Conservation (phyloP, 2,113 vertebrate genomes). For the Brienomyrus brachyistius region DNA sequence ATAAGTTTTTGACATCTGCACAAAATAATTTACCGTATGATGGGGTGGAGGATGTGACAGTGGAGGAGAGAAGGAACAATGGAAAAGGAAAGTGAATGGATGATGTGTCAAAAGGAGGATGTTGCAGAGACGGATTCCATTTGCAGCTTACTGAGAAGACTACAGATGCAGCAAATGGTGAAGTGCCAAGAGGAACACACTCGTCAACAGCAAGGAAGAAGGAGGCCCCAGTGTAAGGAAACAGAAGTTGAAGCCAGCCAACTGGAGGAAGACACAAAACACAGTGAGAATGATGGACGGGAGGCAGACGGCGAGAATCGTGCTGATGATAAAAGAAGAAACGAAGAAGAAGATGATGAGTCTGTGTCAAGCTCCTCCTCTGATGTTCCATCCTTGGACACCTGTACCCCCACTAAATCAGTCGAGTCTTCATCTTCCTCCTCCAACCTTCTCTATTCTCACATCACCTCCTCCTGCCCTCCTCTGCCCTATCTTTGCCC, state of each 20-base stretch:
- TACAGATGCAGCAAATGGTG: neutral
- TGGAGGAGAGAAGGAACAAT: neutral
- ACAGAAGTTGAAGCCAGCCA: neutral
- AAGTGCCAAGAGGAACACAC: neutral
- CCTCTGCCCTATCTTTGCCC: neutral
- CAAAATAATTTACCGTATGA: neutral
- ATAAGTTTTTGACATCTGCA: neutral
- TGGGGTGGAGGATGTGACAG: neutral
- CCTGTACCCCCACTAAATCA: neutral
- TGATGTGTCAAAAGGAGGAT: neutral
- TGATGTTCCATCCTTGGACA: neutral
- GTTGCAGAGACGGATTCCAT: neutral
- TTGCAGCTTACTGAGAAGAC: neutral
- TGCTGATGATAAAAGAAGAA: neutral
- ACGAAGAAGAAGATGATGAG: neutral
- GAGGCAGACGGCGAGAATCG: neutral
- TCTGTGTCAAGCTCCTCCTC: neutral
- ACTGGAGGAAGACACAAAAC: neutral
- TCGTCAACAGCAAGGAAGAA: neutral
- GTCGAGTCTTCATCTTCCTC: neutral
- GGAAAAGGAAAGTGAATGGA: neutral
- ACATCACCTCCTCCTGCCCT: neutral
- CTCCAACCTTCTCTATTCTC: neutral
- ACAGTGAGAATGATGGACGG: neutral
- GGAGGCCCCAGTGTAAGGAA: neutral